Evolutionary conservation across 2,113 vertebrate genomes (phyloP), one percentile per base, ranked within the genome.

Genomic region (Rhadina sibilatrix): DNA sequence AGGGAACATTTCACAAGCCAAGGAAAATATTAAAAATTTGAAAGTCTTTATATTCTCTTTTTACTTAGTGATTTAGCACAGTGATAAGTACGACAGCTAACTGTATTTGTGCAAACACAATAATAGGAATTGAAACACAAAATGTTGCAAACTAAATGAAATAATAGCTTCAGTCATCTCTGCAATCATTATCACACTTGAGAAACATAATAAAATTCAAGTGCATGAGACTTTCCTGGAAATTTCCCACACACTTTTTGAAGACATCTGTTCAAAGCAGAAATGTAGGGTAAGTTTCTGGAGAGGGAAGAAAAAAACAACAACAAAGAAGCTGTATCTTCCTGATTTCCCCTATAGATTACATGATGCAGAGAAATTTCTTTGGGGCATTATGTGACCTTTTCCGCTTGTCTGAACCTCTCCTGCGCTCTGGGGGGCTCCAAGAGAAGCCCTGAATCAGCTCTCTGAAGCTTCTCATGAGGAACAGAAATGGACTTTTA

Each of bases 251-350:
- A 63, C 44, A 52, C 38, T 88, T 64, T 88, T 69, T 57, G 7
- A 71, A 91, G 83, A 88, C 57, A 81, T 94, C 77, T 96, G 74
- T 72, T 94, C 93, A 59, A 84, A 88, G 68, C 79, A 92, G 86
- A 96, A 85, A 93, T 65, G 35, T 71, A 81, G 87, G 69, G n/a
- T 92, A 74, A 78, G 82, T 74, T 93, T 72, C 61, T 88, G 46
- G 22, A 71, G 24, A 35, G 27, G 17, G 5, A 33, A 59, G 9
- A n/a, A 53, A 7, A 6, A 49, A 23, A 27, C 18, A 81, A 25
- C 37, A 81, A n/a, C 17, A 31, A 24, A 61, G 30, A 7, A 2
- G 16, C 57, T 64, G 20, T 3, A 53, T 83, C 33, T 70, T 40
- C 38, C 42, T 74, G 54, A 80, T 63, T 79, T 23, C 7, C 53